These are phyloP conservation scores for Eleutherodactylus coqui DNA, from an alignment of 2,797 vertebrate species.

Conservation along the genomic window DNA sequence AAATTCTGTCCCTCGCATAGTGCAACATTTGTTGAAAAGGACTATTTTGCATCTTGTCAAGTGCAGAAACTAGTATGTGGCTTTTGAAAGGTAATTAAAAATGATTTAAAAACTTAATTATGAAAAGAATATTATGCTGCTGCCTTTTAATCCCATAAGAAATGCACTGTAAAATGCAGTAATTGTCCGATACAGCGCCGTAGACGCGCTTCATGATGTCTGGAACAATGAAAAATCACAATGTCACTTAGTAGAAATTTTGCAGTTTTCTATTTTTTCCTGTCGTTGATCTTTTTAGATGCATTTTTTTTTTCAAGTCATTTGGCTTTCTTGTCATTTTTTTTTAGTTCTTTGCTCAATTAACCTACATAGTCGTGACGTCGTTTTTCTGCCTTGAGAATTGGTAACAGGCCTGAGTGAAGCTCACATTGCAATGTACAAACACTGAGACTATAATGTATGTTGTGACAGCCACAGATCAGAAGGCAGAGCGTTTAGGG, in stretches of 20 bases:
- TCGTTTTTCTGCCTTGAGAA: not conserved
- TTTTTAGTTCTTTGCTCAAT: not conserved
- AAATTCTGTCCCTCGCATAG: conserved; percentile 37
- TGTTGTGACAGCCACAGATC: conserved; percentile 32
- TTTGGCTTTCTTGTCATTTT: not conserved
- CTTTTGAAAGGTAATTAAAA: conserved; percentile 61
- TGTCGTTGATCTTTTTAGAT: not conserved
- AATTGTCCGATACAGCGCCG: conserved; percentile 3
- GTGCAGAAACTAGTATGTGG: conserved; percentile 33
- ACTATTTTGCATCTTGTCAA: conserved; percentile 59
- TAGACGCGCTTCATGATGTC: conserved; percentile 23
- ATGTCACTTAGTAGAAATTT: not conserved
- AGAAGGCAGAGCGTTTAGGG: conserved; percentile 27
- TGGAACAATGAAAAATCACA: conserved; percentile 20
- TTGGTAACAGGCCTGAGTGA: not conserved
- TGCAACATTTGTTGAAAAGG: conserved; percentile 54
- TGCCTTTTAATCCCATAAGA: conserved; percentile 49
- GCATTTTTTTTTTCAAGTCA: not conserved
- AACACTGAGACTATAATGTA: not conserved
- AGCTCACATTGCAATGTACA: not conserved
- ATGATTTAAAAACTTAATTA: conserved; percentile 59
- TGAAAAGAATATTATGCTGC: conserved; percentile 58
- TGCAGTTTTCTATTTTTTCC: not conserved
- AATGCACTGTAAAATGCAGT: conserved; percentile 31
- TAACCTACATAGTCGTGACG: not conserved